Conservation (phyloP, 2,113 vertebrate species). For the Leptobrachium ailaonicum region DNA sequence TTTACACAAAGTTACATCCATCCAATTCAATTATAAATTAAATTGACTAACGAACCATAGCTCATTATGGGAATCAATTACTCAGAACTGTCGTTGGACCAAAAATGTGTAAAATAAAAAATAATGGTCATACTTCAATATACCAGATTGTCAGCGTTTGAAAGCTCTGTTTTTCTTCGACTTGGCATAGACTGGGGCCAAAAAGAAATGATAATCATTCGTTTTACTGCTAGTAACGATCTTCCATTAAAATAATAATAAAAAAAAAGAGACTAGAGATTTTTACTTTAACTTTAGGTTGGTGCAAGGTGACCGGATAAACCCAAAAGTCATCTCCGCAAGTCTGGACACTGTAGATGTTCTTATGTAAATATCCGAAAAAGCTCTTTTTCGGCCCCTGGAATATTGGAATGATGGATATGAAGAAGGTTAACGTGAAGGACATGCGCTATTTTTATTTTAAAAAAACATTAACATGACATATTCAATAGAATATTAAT, state of each 20-base stretch:
- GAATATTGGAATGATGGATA: conserved; percentile 72
- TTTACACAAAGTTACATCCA: conserved; percentile 88
- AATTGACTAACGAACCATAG: conserved; percentile 92
- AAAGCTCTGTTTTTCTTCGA: conserved; percentile 81
- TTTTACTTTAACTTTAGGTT: conserved; percentile 65
- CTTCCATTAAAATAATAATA: conserved; percentile 61
- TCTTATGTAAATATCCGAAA: conserved; percentile 77
- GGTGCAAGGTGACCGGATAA: conserved; percentile 66
- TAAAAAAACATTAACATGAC: conserved; percentile 63
- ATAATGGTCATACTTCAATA: conserved; percentile 84
- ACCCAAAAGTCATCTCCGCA: conserved; percentile 69
- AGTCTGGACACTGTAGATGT: conserved; percentile 72
- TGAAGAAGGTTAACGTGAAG: conserved; percentile 65
- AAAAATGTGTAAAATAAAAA: conserved; percentile 88
- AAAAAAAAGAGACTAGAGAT: conserved; percentile 54
- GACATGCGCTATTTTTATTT: conserved; percentile 48
- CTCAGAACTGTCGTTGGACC: conserved; percentile 88
- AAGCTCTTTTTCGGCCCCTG: conserved; percentile 67
- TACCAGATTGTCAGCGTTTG: conserved; percentile 82
- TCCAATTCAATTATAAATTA: conserved; percentile 95
- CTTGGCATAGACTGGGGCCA: conserved; percentile 76
- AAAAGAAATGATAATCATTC: conserved; percentile 79
- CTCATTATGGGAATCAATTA: conserved; percentile 93
- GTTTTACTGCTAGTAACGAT: conserved; percentile 75
- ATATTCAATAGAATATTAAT: background rate